Evolutionary conservation across 2,888 invertebrate species (phyloP), one percentile per base, ranked within the genome.

Genomic region (Hetaerina titia): DNA sequence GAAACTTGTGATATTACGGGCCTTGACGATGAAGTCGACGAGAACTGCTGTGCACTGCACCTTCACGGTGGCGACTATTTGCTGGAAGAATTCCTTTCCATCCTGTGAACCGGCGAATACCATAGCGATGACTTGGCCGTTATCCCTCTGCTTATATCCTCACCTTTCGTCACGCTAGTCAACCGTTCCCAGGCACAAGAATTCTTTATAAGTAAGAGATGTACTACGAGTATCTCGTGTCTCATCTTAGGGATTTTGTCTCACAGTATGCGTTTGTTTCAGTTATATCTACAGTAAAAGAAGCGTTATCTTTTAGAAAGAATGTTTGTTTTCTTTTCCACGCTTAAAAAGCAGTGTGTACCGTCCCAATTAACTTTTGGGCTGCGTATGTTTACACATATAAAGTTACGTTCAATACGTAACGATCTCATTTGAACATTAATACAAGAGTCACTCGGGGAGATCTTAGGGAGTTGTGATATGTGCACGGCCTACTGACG

Each of bases 141-240:
- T 19, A 17, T 88, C 88, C 56, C 15, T 45, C 45, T 17, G 19
- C 56, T 88, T 45, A 45, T 15, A 45, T 45, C 88, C 56, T 89
- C 89, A 4, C 22, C 22, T 69, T 92, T 69, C 92, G 74, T 92
- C 92, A 92, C 92, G 92, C n/a, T 22, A 63, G 69, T 56, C 45
- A 56, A 17, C n/a, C 56, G n/a, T 17, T 74, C 69, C 90, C 92
- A 92, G 13, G 22, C 92, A 31, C 31, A 22, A 31, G 81, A 25
- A 11, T 15, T 81, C 81, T 81, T 31, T 69, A n/a, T 22, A 9
- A 8, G 4, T 22, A 9, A 8, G 4, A 11, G 9, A 31, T 22
- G 0, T 7, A 4, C n/a, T 22, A n/a, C n/a, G n/a, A n/a, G n/a
- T n/a, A 69, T 69, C 69, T 69, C 69, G 7, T 69, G 69, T 69